Base-by-base conservation (phyloP, 1,140 invertebrate genomes). In the Eriocheir sinensis region DNA sequence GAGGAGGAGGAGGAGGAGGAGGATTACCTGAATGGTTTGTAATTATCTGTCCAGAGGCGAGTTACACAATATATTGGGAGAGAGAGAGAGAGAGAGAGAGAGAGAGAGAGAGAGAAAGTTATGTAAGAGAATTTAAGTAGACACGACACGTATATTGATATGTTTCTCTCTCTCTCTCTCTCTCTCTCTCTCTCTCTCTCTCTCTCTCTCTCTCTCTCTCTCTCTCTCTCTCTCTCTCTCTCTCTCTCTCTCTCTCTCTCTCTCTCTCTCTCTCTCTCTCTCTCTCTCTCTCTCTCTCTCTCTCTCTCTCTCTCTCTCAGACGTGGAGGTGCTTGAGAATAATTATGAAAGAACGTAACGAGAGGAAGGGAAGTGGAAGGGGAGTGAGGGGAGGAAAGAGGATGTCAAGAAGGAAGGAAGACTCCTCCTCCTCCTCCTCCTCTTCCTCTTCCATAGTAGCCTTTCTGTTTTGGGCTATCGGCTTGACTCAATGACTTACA, bases 1-100 rank as follows among this genome's bases (percentile, higher is more conserved):
- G 83, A 36, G 83, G 83, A 41, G 86, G 86, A 72, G 60, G 60
- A 86, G 40, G 83, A 36, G 36, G 83, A n/a, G 40, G 83, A 36
- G 83, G 83, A 41, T 34, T 34, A 72, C 21, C 21, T 72, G 60
- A 72, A 72, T 72, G 60, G 60, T 44, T 89, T 72, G 60, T 72
- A 72, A 72, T 72, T 72, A 72, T 72, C 60, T n/a, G 60, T 72
- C 27, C 60, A n/a, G 60, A 48, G 44, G 15, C 4, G 44, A 48
- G 44, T 48, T 48, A 48, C 27, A n/a, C 27, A n/a, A 72, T 21
- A n/a, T n/a, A 72, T 21, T n/a, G 60, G n/a, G 60, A 60, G 53
- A 60, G 53, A 60, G 53, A 8, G 21, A 60, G 53, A 60, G 53
- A 60, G 53, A 60, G 53, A 27, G 21, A 27, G 21, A 27, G 53